Evolutionary conservation across 2,888 invertebrate genomes (phyloP), one percentile per base, ranked within the genome.

Genomic region (Hemaris fuciformis): DNA sequence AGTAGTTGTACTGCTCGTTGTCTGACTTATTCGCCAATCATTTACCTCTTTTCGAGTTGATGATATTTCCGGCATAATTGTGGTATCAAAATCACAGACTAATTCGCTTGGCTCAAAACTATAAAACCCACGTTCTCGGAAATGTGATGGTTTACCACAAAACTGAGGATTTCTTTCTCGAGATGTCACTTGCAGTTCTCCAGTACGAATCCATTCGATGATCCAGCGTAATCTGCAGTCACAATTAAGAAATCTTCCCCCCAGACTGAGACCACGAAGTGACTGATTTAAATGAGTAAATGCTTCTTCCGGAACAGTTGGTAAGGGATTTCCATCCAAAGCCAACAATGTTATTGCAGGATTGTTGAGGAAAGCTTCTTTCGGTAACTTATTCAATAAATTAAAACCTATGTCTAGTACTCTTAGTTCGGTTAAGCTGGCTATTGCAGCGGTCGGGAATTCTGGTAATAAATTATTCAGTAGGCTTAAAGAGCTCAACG

Each of bases 331-430:
- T 56, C 98, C 98, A 79, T 98, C 98, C 72, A 98, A 93, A 8
- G 98, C 98, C 64, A 98, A 84, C 60, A 98, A 91, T 0, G 98
- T 98, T 69, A 98, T 95, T 25, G 96, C 95, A 0, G 96, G 96
- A 86, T 97, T 97, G 61, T 95, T 96, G 64, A 94, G 87, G 80
- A 98, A 98, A 0, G 98, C 97, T 64, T 96, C 94, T 57, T 93
- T 89, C 8, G 98, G 98, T 70, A 98, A 87, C 74, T 95, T 95
- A 53, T 97, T 97, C 67, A 98, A 89, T 70, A 98, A 93, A 93
- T 98, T 98, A 85, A 98, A 98, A 57, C 98, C 98, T 69, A 98
- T 97, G 83, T 98, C 98, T 69, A 98, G 90, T 8, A 98, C 98
- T 84, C 97, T 94, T 61, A 98, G 91, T 84, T 98, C 97, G 60